These are phyloP conservation scores for Sciaenops ocellatus DNA, from an alignment of 2,797 vertebrate species.

Conservation along the genomic window DNA sequence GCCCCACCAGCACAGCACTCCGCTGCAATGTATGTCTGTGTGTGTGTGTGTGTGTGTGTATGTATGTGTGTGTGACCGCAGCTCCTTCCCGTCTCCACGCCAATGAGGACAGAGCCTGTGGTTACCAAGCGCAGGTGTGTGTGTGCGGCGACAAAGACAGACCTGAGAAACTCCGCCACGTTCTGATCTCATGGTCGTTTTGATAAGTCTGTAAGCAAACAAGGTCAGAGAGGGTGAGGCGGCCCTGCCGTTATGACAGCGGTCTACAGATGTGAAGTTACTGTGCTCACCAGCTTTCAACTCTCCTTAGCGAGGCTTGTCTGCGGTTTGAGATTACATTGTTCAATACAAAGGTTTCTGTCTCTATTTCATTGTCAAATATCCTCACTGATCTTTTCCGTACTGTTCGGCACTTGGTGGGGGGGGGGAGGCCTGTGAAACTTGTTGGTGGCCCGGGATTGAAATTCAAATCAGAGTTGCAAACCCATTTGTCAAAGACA, in stretches of 20 bases:
- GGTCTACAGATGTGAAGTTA: slow-evolving; percentile 71
- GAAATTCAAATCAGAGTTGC: slow-evolving; percentile 67
- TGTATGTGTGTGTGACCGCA: slow-evolving; percentile 70
- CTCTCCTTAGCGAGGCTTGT: slow-evolving; percentile 61
- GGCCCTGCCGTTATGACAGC: slow-evolving; percentile 70
- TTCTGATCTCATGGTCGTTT: slow-evolving; percentile 85
- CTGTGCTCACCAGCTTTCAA: slow-evolving; percentile 69
- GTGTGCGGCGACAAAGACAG: slow-evolving; percentile 57
- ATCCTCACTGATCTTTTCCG: slow-evolving; percentile 55
- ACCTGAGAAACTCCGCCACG: slow-evolving; percentile 83
- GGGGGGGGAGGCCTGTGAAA: slow-evolving; percentile 52
- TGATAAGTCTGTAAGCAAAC: slow-evolving; percentile 73
- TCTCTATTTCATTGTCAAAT: slow-evolving; percentile 72
- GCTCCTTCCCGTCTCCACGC: slow-evolving; percentile 77
- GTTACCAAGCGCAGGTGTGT: slow-evolving; percentile 76
- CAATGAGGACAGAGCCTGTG: slow-evolving; percentile 79
- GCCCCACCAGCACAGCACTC: slow-evolving; percentile 67
- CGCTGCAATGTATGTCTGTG: slow-evolving; percentile 54
- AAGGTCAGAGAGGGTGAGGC: slow-evolving; percentile 67
- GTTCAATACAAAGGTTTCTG: slow-evolving; percentile 64
- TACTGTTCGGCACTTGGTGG: slow-evolving; percentile 45
- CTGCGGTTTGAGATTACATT: slow-evolving; percentile 73
- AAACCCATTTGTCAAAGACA: slow-evolving; percentile 66
- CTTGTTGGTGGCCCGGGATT: slow-evolving; percentile 64
- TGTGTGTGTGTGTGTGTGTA: slow-evolving; percentile 43